Base-by-base conservation (phyloP, 2,888 invertebrate genomes). In the Calameuta pallipes region DNA sequence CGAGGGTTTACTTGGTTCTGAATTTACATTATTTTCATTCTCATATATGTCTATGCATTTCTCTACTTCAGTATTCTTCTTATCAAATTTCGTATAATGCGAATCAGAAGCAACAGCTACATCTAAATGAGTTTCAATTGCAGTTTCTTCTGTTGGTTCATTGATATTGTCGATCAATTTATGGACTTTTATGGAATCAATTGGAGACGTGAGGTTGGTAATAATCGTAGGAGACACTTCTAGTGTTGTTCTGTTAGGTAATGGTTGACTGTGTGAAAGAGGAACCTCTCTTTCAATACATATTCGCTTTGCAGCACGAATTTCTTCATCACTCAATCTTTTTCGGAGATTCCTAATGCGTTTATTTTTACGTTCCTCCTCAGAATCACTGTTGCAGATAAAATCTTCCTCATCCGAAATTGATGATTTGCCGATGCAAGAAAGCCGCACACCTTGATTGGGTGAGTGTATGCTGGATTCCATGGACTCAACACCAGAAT, bases 361-460 rank as follows among this genome's bases (percentile, higher is more conserved):
- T 81, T 93, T 93, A 80, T 84, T 87, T 30, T 82, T 86, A 37
- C 83, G 82, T 56, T 94, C 93, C 75, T 92, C 93, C 86, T 95
- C 95, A 69, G 94, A 94, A 83, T 95, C 96, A 91, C 95, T 96
- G 83, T 95, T 95, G 23, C 91, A 94, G 76, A 95, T 92, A 80
- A 94, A 92, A 89, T 96, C 96, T 85, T 96, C 95, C 87, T 94
- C 94, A 85, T 95, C 95, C 82, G 92, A 92, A 33, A 86, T 36
- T 0, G 41, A 31, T 1, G 76, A 76, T 31, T 80, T 80, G 11
- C 56, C 41, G 31, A 11, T 71, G 15, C 33, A 6, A 31, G 71
- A 12, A 31, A 23, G 6, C 71, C 0, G 34, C 33, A 31, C 33
- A 34, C 56, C 77, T 69, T 83, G 83, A 23, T 79, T 81, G 0